Evolutionary conservation across 2,113 vertebrate genomes (phyloP).

Genomic region (Scomber colias): DNA sequence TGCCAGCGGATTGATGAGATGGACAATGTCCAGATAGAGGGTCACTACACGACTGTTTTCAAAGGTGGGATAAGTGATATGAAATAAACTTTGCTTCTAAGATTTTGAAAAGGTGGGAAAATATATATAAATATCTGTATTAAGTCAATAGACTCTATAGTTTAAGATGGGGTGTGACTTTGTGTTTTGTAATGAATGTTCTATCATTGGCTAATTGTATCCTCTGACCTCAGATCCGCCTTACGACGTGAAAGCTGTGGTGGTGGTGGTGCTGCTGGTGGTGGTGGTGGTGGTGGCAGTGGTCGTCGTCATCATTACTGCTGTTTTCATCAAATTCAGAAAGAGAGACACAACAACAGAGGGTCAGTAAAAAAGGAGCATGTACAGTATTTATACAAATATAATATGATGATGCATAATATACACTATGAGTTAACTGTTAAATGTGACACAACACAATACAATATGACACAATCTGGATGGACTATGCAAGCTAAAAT

Average conservation of each 20-base stretch:
- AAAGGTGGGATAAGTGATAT: not conserved
- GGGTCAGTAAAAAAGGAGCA: conserved; percentile 17
- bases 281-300: not conserved
- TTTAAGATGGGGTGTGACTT: too few species aligned
- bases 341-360: not conserved
- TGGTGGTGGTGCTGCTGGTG: not conserved
- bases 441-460: too few species aligned
- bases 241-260: not conserved
- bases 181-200: too few species aligned
- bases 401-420: too few species aligned
- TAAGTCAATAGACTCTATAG: too few species aligned
- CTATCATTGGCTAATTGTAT: too few species aligned
- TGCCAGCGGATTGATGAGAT: conserved; percentile 10
- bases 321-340: conserved; percentile 33
- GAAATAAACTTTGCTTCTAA: too few species aligned
- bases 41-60: conserved; percentile 10
- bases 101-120: too few species aligned
- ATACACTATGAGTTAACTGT: too few species aligned
- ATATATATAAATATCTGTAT: too few species aligned
- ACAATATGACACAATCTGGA: too few species aligned
- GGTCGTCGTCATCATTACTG: not conserved
- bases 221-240: not conserved
- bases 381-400: not conserved
- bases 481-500: too few species aligned
- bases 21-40: not conserved